Conservation (phyloP, 2,888 invertebrate genomes). For the Meganola albula region DNA sequence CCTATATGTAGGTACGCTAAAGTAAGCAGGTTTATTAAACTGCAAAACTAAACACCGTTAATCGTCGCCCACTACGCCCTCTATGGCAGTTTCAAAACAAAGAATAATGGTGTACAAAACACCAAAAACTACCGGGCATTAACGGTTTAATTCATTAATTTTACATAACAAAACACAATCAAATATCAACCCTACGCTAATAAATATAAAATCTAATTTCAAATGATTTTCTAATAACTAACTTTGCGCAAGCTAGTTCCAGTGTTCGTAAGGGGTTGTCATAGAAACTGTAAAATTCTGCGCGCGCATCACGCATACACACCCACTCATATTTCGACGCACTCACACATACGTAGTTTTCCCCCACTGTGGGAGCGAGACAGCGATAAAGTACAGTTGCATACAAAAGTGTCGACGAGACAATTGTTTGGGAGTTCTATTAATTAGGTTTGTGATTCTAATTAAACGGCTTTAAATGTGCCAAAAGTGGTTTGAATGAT, state of each 20-base stretch:
- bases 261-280: constrained; percentile 74
- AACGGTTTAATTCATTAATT: constrained; percentile 73
- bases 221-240: constrained; percentile 23
- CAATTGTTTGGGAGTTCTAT: constrained; percentile 13
- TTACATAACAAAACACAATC: constrained; percentile 39
- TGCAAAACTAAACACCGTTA: constrained; percentile 7
- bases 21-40: too few relatives aligned
- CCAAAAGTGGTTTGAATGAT: too few relatives aligned
- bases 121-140: constrained; percentile 63
- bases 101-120: constrained; percentile 63
- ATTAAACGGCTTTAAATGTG: constrained; percentile 7
- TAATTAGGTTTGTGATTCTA: constrained; percentile 17
- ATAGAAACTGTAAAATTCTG: constrained; percentile 73
- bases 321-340: too few relatives aligned
- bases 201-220: constrained; percentile 15
- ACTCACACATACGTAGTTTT: constrained; percentile 40
- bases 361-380: constrained; percentile 52
- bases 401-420: constrained; percentile 26
- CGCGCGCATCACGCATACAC: constrained; percentile 68
- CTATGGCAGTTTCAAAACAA: constrained; percentile 44
- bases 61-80: constrained; percentile 33
- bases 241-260: constrained; percentile 57
- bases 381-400: constrained; percentile 41
- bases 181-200: constrained; percentile 21
- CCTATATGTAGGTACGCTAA: too few relatives aligned